phyloP scores from a whole-genome alignment of 92 coral and sea anemone genomes.

The Micromussa lordhowensis region DNA sequence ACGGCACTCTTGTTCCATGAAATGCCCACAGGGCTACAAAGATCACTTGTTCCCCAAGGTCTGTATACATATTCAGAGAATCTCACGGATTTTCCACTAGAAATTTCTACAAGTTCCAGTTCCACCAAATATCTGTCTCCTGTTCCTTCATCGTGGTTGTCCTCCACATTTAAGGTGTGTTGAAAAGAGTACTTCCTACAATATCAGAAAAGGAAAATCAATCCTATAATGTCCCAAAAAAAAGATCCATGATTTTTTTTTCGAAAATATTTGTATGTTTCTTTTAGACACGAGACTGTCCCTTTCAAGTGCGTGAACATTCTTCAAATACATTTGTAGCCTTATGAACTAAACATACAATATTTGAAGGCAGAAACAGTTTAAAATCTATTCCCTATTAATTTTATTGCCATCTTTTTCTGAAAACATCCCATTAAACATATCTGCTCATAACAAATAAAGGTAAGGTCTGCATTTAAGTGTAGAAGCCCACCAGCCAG shows the following conservation, averaged over 20 bases:
- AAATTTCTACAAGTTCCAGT: constrained; percentile 63
- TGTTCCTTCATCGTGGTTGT: constrained; percentile 61
- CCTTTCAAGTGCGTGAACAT: too few relatives aligned
- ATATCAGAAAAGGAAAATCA: neutral
- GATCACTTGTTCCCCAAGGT: constrained; percentile 35
- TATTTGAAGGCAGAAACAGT: too few relatives aligned
- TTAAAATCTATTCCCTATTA: too few relatives aligned
- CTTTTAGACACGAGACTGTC: too few relatives aligned
- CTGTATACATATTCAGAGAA: constrained; percentile 88
- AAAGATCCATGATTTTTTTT: neutral
- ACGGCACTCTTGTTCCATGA: constrained; percentile 80
- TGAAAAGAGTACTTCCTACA: constrained; percentile 69
- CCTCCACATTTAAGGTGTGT: constrained; percentile 77
- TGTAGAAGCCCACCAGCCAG: too few relatives aligned
- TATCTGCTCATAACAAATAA: too few relatives aligned
- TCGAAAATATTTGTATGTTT: too few relatives aligned
- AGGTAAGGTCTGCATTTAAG: too few relatives aligned
- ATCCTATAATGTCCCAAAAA: constrained; percentile 43
- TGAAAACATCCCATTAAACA: too few relatives aligned
- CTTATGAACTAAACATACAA: too few relatives aligned
- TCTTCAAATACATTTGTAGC: too few relatives aligned
- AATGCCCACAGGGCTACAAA: constrained; percentile 83
- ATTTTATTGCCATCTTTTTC: too few relatives aligned
- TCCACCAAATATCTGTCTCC: constrained; percentile 89
- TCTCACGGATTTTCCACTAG: constrained; percentile 56